These are phyloP conservation scores for Gisinianus flammeolus DNA, from an alignment of 2,888 invertebrate species.

Conservation along the genomic window DNA sequence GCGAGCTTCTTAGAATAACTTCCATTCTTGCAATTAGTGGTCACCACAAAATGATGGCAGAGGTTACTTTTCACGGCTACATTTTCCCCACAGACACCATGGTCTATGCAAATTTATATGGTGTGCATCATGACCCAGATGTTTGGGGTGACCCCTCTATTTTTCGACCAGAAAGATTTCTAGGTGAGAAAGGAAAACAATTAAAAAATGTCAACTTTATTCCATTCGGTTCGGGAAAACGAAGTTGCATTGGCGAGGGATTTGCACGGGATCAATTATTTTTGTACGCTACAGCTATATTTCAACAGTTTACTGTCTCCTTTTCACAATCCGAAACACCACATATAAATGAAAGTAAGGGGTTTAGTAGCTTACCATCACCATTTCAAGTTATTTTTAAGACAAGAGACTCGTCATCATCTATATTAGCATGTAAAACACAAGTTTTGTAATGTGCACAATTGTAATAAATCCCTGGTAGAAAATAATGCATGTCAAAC, in stretches of 20 bases:
- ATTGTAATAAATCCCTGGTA: no score
- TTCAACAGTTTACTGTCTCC: neutral
- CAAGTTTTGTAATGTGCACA: no score
- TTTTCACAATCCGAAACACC: no score
- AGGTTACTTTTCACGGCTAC: neutral
- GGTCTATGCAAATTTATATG: slow-evolving; percentile 3
- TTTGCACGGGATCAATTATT: neutral
- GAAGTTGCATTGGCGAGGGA: neutral
- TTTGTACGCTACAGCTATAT: neutral
- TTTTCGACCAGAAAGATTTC: slow-evolving; percentile 23
- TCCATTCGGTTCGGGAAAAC: neutral
- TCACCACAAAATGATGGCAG: slow-evolving; percentile 75
- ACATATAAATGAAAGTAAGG: no score
- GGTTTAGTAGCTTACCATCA: no score
- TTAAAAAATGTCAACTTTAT: neutral
- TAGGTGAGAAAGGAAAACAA: neutral
- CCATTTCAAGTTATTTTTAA: no score
- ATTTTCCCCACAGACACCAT: neutral
- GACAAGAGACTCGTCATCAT: no score
- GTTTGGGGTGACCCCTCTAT: slow-evolving; percentile 4
- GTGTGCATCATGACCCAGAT: slow-evolving; percentile 7
- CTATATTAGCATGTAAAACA: no score
- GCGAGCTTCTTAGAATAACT: slow-evolving; percentile 78
- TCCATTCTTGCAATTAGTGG: slow-evolving; percentile 82
- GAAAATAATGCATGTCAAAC: no score